Conservation (phyloP, 2,113 vertebrate species). For the Willisornis vidua region DNA sequence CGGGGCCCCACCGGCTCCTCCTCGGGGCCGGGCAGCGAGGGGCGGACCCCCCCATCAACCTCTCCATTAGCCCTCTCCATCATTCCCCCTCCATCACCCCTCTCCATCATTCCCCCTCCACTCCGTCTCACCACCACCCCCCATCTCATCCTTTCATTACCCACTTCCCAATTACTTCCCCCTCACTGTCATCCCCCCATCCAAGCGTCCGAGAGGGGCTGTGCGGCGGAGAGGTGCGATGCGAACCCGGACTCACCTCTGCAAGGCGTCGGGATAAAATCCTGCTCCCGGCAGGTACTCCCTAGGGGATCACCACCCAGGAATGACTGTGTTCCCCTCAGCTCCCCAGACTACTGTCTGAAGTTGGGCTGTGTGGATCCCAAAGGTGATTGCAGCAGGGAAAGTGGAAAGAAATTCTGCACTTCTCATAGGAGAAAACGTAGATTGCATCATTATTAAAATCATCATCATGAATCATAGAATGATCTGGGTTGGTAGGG, state of each 20-base stretch:
- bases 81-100: not conserved
- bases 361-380: not conserved
- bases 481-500: not conserved
- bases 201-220: not conserved
- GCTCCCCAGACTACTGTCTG: no score
- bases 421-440: not conserved
- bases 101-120: no score
- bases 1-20: constrained; percentile 8
- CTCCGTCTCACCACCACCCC: no score
- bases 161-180: not conserved
- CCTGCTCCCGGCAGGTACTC: not conserved
- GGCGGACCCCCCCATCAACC: not conserved
- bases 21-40: not conserved
- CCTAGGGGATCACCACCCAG: accelerated
- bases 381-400: not conserved
- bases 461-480: not conserved
- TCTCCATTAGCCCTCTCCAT: not conserved
- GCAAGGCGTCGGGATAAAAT: not conserved
- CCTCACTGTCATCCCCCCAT: not conserved
- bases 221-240: not conserved
- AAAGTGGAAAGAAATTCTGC: not conserved
- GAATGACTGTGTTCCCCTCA: no score
- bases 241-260: not conserved
- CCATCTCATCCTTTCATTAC: not conserved
- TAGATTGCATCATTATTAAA: not conserved